Base-by-base conservation (phyloP, 2,113 vertebrate species). In the Ceyx cyanopectus region DNA sequence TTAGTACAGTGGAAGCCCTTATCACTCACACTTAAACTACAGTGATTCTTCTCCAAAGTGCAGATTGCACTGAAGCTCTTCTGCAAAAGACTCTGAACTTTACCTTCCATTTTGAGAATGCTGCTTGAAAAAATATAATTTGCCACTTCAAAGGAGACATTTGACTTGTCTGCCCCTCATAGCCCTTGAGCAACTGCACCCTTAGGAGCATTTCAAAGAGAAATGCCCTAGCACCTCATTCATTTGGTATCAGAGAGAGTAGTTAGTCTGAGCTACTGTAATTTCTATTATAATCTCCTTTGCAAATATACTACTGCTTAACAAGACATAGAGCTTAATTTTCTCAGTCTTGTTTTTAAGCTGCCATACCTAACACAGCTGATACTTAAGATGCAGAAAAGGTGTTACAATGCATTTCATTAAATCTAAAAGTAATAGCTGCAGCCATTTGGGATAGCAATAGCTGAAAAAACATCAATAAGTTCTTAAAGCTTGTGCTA, bases 141-240 rank as follows among this genome's bases (percentile, higher is more conserved):
- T 85, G 63, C 43, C 60, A 72, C 89, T 96, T 93, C 88, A 88
- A 76, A 92, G 79, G 72, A 90, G 69, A 92, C 34, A 66, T 73
- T 65, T 91, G 82, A 82, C 80, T 93, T 81, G 46, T 90, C 68
- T 89, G 80, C n/a, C 54, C 32, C 56, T 90, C 66, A 54, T 1
- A 87, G 75, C 65, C 81, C 79, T 61, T 75, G 26, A 91, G 91
- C 77, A 81, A 87, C 43, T 29, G 81, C 63, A 90, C 85, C 57
- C 85, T 87, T 60, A 67, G 79, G 85, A 96, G 40, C 43, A 46
- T 89, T 95, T 93, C 78, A 83, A 90, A 95, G 66, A 61, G 26
- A 91, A 91, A 90, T 26, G n/a, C 19, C 80, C 14, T 34, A 74
- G 40, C 48, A 41, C n/a, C 1, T 1, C 13, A 40, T 54, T 85